Evolutionary conservation across 2,888 invertebrate genomes (phyloP), one percentile per base, ranked within the genome.

Genomic region (Sarcophaga rosellei): DNA sequence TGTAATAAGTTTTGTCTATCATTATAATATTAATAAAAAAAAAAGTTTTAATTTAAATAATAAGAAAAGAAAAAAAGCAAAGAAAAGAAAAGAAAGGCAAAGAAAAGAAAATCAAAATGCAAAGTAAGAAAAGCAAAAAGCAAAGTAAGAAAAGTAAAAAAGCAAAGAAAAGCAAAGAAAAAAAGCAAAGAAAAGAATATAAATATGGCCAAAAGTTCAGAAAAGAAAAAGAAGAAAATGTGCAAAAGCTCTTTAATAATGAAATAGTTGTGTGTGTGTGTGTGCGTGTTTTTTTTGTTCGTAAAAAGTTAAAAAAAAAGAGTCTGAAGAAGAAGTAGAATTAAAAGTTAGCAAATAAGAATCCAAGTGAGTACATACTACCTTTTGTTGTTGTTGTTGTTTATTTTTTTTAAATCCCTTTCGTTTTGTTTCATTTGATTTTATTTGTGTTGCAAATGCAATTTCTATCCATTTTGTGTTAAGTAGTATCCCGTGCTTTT

Each of bases 231-330:
- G 35, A 35, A 35, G 35, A 35, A 35, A 10, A 35, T 2, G 0
- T 2, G 10, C 6, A 35, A 35, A 35, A 10, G 35, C 10, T 35
- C 35, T 35, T 35, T 35, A 35, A 35, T 35, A 35, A 8, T 10
- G 10, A 35, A 35, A 35, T 68, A 66, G 57, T 44, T 73, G 8
- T 66, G 21, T 69, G 11, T 62, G 68, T 69, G 23, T 68, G 63
- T 23, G 35, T 68, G 57, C 53, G 57, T 81, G 75, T 62, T 70
- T 65, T 53, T 68, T 23, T 59, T 59, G 76, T 72, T 70, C 70
- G 47, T 21, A 73, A 25, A 44, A 59, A 65, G 17, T 47, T 78
- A 25, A 15, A 5, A 57, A 59, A 17, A 68, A 12, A 20, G 6
- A 35, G 35, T 35, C 6, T 6, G 35, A 0, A 0, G 25, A 21